A percentile compares a stretch with the other conserved stretches of the same genome.
Conservation (phyloP, 2,888 invertebrate species). For the Hydriomena furcata region DNA sequence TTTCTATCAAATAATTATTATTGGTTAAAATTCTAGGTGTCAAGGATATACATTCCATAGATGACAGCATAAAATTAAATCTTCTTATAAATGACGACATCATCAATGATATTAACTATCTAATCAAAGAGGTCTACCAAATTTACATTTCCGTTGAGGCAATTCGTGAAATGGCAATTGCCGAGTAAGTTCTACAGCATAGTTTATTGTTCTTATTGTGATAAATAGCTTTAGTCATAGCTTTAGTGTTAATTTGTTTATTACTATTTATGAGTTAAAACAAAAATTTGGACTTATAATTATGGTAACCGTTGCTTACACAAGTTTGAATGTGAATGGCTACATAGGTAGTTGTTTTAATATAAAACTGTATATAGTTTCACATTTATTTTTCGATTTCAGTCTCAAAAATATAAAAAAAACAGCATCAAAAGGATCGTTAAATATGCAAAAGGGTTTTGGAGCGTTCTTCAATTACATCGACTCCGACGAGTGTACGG, state of each 20-base stretch:
- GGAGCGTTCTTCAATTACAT: conserved; percentile 31
- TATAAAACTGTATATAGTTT: no score
- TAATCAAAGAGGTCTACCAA: conserved; percentile 38
- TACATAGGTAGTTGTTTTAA: no score
- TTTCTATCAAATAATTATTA: no score
- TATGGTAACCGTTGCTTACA: no score
- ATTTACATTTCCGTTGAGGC: conserved; percentile 34
- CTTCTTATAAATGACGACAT: conserved; percentile 32
- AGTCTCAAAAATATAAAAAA: conserved; percentile 26
- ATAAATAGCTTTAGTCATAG: no score
- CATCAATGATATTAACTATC: conserved; percentile 39
- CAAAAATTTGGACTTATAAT: no score
- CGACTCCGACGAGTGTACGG: conserved; percentile 26
- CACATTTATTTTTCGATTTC: no score
- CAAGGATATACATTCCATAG: conserved; percentile 33
- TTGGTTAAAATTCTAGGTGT: conserved; percentile 35
- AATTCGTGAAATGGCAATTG: conserved; percentile 35
- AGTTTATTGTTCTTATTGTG: no score
- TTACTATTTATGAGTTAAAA: no score
- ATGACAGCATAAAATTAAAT: conserved; percentile 36
- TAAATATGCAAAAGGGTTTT: conserved; percentile 13
- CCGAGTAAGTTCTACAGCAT: conserved; percentile 56
- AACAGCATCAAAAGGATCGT: neutral
- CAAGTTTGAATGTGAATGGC: no score
- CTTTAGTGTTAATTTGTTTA: no score